Evolutionary conservation across 2,113 vertebrate species (phyloP), one percentile per base, ranked within the genome.

Genomic region (Chlorocebus sabaeus): DNA sequence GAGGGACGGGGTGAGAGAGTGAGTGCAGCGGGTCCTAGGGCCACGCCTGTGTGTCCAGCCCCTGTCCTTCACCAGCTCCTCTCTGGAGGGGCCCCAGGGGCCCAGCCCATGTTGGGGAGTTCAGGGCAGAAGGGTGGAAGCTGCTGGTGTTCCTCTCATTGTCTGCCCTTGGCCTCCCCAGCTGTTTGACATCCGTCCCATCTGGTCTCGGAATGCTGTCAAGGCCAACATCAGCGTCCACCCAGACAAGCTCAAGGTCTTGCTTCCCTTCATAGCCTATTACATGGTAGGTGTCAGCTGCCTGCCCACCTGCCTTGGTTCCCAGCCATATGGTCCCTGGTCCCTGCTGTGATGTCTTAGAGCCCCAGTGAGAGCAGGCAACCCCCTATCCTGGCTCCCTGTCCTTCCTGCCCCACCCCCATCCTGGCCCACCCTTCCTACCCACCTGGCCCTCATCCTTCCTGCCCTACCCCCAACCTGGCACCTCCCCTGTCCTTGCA

Each of bases 121-220:
- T 12, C 2, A 12, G n/a, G 38, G 43, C 6, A 0, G 17, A n/a
- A 0, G 4, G 52, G 23, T 0, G 7, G 32, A 35, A 7, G 40
- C 76, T 35, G 13, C 72, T 30, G 17, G 10, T 18, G 10, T 50
- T 92, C 52, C 35, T 12, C 76, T 43, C 20, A 38, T 55, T 78
- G 79, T 89, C 50, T 80, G 43, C 4, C 45, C 45, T 55, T 96
- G 12, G 96, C 16, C 72, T 13, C 87, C 97, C 8, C 97, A 99
- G 99, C 99, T 99, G 95, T 99, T 99, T 92, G 99, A 99, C 88
- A 97, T 98, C 48, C 99, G 99, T 9, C 99, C 99, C 52, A 97
- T 99, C 98, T 99, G 99, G 99, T 99, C 99, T 12, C 99, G 99
- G 43, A 99, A 99, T 1, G 99, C 99, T 0, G 99, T 99, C 93